phyloP scores from a whole-genome alignment of 2,113 vertebrate species.

The Vicugna pacos region DNA sequence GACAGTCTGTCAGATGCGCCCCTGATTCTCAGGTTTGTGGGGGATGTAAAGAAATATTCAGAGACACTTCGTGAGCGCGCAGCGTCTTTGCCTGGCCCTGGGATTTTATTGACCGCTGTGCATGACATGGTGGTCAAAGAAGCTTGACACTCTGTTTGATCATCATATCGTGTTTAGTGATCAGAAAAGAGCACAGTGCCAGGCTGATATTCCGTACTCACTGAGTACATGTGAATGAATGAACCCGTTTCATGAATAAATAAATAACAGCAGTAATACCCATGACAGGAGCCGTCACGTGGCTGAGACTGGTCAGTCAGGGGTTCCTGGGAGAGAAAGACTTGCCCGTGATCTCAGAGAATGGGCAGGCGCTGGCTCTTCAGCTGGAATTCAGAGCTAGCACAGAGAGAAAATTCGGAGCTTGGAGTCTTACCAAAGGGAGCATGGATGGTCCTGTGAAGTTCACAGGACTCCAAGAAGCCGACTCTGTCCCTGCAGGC shows the following conservation, averaged over 20 bases:
- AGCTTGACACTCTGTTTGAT: neutral
- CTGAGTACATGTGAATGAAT: neutral
- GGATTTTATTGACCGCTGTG: too few relatives aligned
- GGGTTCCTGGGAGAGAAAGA: neutral
- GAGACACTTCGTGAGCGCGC: fast-evolving
- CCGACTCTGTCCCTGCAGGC: neutral
- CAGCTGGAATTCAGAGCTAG: neutral
- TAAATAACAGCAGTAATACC: too few relatives aligned
- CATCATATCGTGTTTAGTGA: fast-evolving
- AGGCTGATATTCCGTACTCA: fast-evolving
- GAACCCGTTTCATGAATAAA: too few relatives aligned
- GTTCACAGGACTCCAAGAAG: neutral
- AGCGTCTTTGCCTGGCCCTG: neutral
- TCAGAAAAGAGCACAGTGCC: neutral
- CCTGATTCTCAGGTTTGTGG: neutral
- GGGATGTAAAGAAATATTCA: neutral
- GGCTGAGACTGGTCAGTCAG: neutral
- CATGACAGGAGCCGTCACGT: fast-evolving
- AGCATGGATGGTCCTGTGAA: too few relatives aligned
- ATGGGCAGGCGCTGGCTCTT: neutral
- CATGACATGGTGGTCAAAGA: neutral
- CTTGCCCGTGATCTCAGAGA: neutral
- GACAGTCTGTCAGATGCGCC: neutral
- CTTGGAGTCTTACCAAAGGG: neutral
- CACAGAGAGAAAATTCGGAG: neutral